phyloP scores from a whole-genome alignment of 2,113 vertebrate genomes.

The Thalassoma bifasciatum region DNA sequence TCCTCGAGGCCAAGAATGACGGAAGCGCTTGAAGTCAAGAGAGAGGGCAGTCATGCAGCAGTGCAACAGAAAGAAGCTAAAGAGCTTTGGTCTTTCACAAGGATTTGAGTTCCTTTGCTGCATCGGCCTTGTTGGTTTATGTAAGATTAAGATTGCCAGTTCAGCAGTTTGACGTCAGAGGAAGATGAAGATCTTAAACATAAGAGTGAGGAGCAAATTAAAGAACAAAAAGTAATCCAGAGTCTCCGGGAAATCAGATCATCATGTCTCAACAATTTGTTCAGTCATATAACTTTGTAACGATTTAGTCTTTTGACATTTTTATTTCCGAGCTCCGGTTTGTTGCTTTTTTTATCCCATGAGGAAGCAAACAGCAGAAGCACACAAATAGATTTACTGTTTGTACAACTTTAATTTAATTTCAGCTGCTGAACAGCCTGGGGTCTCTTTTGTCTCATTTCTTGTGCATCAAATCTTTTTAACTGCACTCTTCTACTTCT shows the following conservation, averaged over 20 bases:
- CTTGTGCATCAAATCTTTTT: no score
- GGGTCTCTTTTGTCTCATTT: no score
- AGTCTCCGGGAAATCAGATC: constrained; percentile 9
- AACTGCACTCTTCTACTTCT: no score
- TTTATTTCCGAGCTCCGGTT: no score
- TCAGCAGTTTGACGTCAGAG: constrained; percentile 45
- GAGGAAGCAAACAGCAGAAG: no score
- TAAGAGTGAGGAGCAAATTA: constrained; percentile 17
- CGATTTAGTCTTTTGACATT: no score
- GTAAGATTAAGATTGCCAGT: constrained; percentile 49
- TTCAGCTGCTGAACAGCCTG: no score
- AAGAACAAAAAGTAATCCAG: constrained; percentile 37
- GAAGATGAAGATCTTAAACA: constrained; percentile 32
- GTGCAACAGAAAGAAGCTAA: constrained; percentile 14
- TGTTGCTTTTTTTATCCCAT: no score
- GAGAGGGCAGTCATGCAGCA: constrained; percentile 3
- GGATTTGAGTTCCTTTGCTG: constrained; percentile 26
- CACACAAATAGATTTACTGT: no score
- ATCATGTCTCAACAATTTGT: neutral
- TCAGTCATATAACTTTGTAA: neutral
- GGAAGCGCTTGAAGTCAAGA: neutral
- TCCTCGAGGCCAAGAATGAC: constrained; percentile 7
- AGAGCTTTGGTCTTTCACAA: constrained; percentile 45
- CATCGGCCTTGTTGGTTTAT: constrained; percentile 46
- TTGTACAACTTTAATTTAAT: no score